Conservation (phyloP, 2,797 vertebrate genomes). For the Hemitrygon akajei region DNA sequence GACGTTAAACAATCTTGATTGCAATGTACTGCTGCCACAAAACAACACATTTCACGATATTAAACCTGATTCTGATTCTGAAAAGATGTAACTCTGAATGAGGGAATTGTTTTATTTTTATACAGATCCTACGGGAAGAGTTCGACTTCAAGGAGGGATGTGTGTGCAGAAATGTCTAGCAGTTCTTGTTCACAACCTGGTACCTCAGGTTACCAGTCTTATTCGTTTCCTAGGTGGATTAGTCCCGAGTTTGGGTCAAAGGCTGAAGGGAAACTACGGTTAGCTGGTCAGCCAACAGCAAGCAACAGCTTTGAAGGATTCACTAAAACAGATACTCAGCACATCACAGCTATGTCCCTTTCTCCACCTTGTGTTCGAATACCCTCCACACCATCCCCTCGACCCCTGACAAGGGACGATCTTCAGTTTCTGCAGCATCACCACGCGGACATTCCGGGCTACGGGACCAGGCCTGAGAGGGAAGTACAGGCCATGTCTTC, state of each 20-base stretch:
- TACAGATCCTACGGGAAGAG: constrained; percentile 54
- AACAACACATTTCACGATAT: too few relatives aligned
- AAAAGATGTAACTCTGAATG: background rate
- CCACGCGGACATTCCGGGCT: constrained; percentile 48
- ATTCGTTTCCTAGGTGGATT: constrained; percentile 51
- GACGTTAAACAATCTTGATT: too few relatives aligned
- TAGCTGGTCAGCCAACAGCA: constrained; percentile 63
- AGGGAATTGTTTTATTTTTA: constrained; percentile 43
- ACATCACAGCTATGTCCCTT: constrained; percentile 76
- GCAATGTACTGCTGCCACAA: too few relatives aligned
- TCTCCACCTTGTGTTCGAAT: constrained; percentile 79
- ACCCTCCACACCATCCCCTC: constrained; percentile 74
- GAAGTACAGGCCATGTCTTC: constrained; percentile 79
- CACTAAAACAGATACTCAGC: constrained; percentile 65
- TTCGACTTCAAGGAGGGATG: constrained; percentile 54
- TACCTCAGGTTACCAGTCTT: constrained; percentile 71
- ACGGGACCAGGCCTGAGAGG: constrained; percentile 58
- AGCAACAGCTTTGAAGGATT: constrained; percentile 62
- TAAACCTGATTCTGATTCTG: too few relatives aligned
- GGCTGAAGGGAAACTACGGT: constrained; percentile 80
- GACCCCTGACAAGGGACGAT: constrained; percentile 67
- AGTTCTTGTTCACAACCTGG: constrained; percentile 66
- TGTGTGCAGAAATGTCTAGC: constrained; percentile 60
- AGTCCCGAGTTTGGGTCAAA: constrained; percentile 77
- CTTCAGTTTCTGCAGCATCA: constrained; percentile 33